These are phyloP conservation scores for Pantelozetes paolii DNA, from an alignment of 2,888 invertebrate species.

Conservation along the genomic window DNA sequence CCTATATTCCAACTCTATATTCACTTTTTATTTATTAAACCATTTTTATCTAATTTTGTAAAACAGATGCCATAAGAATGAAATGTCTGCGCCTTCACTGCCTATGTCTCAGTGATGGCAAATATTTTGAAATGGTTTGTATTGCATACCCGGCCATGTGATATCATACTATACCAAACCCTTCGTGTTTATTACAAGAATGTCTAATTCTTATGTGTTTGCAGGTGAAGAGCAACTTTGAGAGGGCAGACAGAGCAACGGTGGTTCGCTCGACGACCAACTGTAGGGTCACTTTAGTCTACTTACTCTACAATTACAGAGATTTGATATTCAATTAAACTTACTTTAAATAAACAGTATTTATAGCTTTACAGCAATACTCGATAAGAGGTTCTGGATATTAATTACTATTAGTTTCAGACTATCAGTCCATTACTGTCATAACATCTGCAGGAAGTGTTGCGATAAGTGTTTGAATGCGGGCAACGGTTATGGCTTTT, in stretches of 20 bases:
- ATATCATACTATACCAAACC: neutral
- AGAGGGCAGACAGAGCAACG: conserved; percentile 91
- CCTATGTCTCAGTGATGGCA: conserved; percentile 91
- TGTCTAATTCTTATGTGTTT: neutral
- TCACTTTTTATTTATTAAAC: neutral
- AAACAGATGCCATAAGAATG: conserved; percentile 78
- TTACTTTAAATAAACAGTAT: neutral
- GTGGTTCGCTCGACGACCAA: conserved; percentile 95
- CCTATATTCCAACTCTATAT: neutral
- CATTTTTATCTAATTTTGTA: conserved; percentile 56
- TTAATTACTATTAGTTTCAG: conserved; percentile 10
- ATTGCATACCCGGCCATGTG: too few relatives aligned
- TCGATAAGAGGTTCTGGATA: conserved; percentile 8
- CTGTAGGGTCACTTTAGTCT: conserved; percentile 89
- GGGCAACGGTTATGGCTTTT: neutral
- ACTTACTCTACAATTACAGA: conserved; percentile 84
- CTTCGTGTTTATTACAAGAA: too few relatives aligned
- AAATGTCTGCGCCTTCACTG: conserved; percentile 88
- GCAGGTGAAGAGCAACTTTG: conserved; percentile 88
- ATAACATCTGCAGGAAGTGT: conserved; percentile 32
- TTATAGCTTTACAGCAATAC: conserved; percentile 1
- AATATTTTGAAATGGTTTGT: conserved; percentile 90
- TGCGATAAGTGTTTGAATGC: conserved; percentile 7
- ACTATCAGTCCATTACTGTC: neutral
- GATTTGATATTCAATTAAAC: conserved; percentile 61